Evolutionary conservation across 2,113 vertebrate species (phyloP).

Genomic region (Pseudorhombus dupliciocellatus): DNA sequence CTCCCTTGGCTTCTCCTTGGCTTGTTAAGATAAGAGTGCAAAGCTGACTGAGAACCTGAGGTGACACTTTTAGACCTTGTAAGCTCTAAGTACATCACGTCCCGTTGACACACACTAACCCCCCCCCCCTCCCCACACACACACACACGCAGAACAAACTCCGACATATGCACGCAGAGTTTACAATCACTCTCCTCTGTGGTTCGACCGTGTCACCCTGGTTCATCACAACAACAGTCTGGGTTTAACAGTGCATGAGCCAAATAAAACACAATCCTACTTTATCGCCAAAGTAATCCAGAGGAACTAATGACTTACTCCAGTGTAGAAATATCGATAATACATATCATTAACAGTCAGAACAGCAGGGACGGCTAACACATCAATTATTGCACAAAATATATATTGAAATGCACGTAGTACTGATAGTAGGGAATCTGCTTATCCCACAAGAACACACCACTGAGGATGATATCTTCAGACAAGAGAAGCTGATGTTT

Average conservation of each 20-base stretch:
- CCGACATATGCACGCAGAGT: not conserved
- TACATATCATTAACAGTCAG: constrained; percentile 70
- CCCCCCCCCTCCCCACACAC: no score
- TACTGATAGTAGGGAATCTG: constrained; percentile 25
- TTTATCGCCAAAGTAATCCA: constrained; percentile 38
- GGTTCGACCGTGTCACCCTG: constrained; percentile 46
- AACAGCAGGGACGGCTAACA: constrained; percentile 62
- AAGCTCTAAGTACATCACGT: constrained; percentile 57
- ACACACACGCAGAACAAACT: constrained; percentile 5
- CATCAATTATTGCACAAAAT: constrained; percentile 73
- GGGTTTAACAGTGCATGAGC: constrained; percentile 78
- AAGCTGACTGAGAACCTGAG: constrained; percentile 71
- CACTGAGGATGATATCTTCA: constrained; percentile 25
- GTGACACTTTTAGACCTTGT: constrained; percentile 75
- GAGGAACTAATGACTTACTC: constrained; percentile 41
- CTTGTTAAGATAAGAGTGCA: constrained; percentile 78
- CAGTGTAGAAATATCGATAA: constrained; percentile 46
- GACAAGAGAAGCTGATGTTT: constrained; percentile 24
- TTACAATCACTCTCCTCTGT: not conserved
- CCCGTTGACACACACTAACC: constrained; percentile 13
- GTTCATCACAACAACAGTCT: constrained; percentile 75
- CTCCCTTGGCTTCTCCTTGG: constrained; percentile 64
- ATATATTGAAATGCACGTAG: constrained; percentile 53
- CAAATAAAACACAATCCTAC: constrained; percentile 70
- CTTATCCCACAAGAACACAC: not conserved